Base-by-base conservation (phyloP, 2,797 vertebrate genomes). In the Eurystomus glaucurus region DNA sequence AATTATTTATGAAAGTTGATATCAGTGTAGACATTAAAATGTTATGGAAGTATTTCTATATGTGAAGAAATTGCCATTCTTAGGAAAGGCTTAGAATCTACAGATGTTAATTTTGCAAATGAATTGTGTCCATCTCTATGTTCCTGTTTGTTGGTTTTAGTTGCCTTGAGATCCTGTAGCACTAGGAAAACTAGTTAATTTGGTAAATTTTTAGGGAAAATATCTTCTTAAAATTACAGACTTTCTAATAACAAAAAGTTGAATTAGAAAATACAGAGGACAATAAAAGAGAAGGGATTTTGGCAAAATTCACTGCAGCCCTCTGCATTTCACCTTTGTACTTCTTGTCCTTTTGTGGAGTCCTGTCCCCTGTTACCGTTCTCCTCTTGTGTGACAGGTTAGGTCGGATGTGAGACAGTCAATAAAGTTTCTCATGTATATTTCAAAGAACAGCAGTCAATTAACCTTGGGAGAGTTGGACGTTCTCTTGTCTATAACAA, bases 361-460 rank as follows among this genome's bases (percentile, higher is more conserved):
- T 93, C 94, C 90, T 96, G 94, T 96, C 46, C 64, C 15, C 61
- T 76, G 61, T 69, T 93, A 57, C 64, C 77, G 28, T 85, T 95
- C 33, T 94, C 78, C 75, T 95, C 79, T 71, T 69, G 68, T 31
- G 8, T 97, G 97, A 96, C 96, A 97, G 97, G 97, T 97, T 96
- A 96, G 97, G 95, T 97, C 87, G 81, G 93, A 86, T 96, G 77
- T 55, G 88, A 94, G 81, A 75, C 21, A 93, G 97, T 97, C 97
- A 96, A 97, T 98, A 97, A 95, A 96, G 72, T 94, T 93, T 93
- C 96, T 97, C 97, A 97, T 96, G 96, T 96, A 96, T 97, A 95
- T 97, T 98, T 97, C 92, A 97, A 96, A 98, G 95, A 98, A 94
- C 93, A 96, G 94, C 91, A 97, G 97, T 97, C 97, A 98, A 97